Evolutionary conservation across 1,140 invertebrate species (phyloP), one percentile per base, ranked within the genome.

Genomic region (Mya arenaria): DNA sequence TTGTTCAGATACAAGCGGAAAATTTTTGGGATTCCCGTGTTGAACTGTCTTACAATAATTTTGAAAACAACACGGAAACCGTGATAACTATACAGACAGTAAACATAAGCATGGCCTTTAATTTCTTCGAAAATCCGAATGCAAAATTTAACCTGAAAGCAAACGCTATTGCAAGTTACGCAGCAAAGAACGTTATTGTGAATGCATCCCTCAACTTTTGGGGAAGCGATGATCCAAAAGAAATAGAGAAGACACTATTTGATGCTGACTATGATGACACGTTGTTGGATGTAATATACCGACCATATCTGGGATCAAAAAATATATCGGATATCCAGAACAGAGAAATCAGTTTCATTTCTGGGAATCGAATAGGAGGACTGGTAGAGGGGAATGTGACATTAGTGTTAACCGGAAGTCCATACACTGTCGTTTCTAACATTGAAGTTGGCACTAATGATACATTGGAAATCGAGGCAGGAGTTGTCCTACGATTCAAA

Each of bases 201-300:
- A 74, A 74, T 37, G 71, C 55, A 19, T 74, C 71, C 17, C 25
- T 74, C 30, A 74, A 74, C 56, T 74, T n/a, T n/a, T 74, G 71
- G 71, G 71, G 71, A 60, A 74, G 34, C 30, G 39, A 30, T 4
- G 56, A 74, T 36, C 44, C 56, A 36, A 37, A 39, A 3, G 56
- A 13, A 0, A 74, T 74, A 19, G 55, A n/a, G n/a, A 58, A 74
- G 34, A 36, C 6, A 23, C 52, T 74, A 10, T 74, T 58, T 28
- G 71, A 74, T 23, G 13, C n/a, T 37, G 13, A 36, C 0, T 74
- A 74, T 39, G 71, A 60, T 28, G 56, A 37, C 3, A 37, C 13
- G 10, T 39, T 74, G 19, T 23, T 39, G 17, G 55, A 74, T 74
- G 32, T 74, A 4, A 13, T 37, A 1, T 60, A 34, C 23, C 28